Conservation (phyloP, 2,888 invertebrate species). For the Hyppa rectilinea region DNA sequence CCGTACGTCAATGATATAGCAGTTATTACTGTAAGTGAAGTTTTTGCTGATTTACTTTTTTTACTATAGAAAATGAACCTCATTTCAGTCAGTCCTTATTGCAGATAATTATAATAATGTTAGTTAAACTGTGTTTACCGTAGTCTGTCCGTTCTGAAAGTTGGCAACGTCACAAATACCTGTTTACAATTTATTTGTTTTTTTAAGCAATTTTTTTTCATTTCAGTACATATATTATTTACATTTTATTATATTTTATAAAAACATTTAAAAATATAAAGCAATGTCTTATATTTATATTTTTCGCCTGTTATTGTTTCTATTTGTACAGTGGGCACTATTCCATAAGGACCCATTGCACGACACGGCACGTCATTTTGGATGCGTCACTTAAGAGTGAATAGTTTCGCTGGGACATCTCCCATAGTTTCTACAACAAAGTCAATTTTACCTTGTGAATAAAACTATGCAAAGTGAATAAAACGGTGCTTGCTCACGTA, state of each 20-base stretch:
- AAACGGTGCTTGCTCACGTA: too few relatives aligned
- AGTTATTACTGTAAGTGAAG: constrained; percentile 70
- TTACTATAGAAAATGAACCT: not conserved
- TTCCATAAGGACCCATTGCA: not conserved
- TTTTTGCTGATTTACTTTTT: not conserved
- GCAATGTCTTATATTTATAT: too few relatives aligned
- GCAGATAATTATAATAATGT: too few relatives aligned
- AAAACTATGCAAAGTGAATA: too few relatives aligned
- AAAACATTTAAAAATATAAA: too few relatives aligned
- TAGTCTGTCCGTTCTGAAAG: not conserved
- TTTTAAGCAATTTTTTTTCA: too few relatives aligned
- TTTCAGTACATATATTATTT: too few relatives aligned
- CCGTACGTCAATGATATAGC: constrained; percentile 68
- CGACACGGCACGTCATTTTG: not conserved
- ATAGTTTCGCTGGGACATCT: not conserved
- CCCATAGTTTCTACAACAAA: not conserved
- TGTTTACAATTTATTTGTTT: too few relatives aligned
- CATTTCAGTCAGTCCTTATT: not conserved
- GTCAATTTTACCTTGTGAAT: too few relatives aligned
- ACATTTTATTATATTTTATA: too few relatives aligned
- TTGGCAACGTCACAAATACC: not conserved
- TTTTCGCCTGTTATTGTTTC: not conserved
- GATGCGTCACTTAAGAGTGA: not conserved
- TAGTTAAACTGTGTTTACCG: not conserved
- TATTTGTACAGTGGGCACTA: not conserved